phyloP scores from a whole-genome alignment of 2,113 vertebrate species.

The Galemys pyrenaicus region DNA sequence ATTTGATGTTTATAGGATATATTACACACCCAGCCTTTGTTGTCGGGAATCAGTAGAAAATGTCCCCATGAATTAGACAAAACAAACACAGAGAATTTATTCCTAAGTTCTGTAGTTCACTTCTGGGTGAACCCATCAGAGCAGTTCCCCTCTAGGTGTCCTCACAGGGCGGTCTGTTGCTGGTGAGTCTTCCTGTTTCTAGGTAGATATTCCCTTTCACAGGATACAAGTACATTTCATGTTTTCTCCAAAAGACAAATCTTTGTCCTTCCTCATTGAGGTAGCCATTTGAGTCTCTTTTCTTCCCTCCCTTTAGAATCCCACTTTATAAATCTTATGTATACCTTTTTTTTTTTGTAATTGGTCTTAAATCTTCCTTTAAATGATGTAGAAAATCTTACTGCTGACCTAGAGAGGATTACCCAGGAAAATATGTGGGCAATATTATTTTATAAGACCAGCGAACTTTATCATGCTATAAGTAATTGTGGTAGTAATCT shows the following conservation, averaged over 20 bases:
- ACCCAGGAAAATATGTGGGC: background rate
- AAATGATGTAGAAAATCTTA: background rate
- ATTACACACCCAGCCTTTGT: background rate
- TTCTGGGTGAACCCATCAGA: background rate
- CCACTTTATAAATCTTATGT: background rate
- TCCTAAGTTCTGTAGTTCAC: background rate
- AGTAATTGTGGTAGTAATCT: background rate
- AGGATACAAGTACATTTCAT: too few relatives aligned
- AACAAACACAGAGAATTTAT: background rate
- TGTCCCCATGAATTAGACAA: slow-evolving; percentile 1
- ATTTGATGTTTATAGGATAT: background rate
- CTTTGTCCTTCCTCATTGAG: background rate
- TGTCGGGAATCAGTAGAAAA: background rate
- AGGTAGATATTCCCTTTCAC: background rate
- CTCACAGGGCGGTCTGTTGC: accelerated
- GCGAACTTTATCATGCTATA: background rate
- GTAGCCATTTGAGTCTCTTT: too few relatives aligned
- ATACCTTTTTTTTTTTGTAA: background rate
- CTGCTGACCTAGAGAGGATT: background rate
- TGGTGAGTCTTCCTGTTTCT: background rate
- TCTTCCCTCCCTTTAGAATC: background rate
- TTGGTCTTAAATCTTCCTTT: background rate
- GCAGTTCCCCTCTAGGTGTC: background rate
- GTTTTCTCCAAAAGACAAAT: background rate
- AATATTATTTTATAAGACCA: background rate